Evolutionary conservation across 2,888 invertebrate species (phyloP), one percentile per base, ranked within the genome.

Genomic region (Heteropelma amictum): DNA sequence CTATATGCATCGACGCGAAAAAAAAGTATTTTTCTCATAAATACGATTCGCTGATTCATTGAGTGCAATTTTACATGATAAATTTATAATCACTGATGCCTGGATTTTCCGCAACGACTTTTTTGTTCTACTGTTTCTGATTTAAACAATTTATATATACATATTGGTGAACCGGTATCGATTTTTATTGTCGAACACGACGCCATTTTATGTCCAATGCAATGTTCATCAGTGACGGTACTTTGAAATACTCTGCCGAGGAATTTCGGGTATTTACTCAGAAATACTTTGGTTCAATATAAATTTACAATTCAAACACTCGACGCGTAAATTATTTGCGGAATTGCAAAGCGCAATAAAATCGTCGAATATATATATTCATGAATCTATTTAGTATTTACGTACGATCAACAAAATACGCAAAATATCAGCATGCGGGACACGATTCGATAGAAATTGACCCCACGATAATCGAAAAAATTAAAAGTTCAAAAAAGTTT

Each of bases 261-360:
- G n/a, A n/a, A n/a, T n/a, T n/a, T n/a, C n/a, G n/a, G n/a, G n/a
- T n/a, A n/a, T n/a, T n/a, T 3, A 17, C 10, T 10, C 51, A 0
- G 28, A 51, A 51, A 17, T 51, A 30, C 10, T 17, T 17, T 7
- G 4, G 51, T 14, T 28, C 30, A 51, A 28, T 28, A 12, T 14
- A 12, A 51, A 51, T 51, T 30, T 51, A 28, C 8, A 14, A 17
- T 51, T 3, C 1, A n/a, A n/a, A 17, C 28, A 14, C 51, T 17
- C 17, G 8, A 30, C 14, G 28, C 51, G 51, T 51, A 10, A 51
- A 51, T 51, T 42, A 58, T 40, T 42, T 38, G 58, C 28, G 42
- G 58, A 42, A 42, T 42, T 58, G 28, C 28, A 23, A 21, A 38
- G 38, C 40, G 40, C 40, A 40, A 56, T 56, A n/a, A 19, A 38